Evolutionary conservation across 1,140 invertebrate genomes (phyloP), one percentile per base, ranked within the genome.

Genomic region (Saccostrea echinata): DNA sequence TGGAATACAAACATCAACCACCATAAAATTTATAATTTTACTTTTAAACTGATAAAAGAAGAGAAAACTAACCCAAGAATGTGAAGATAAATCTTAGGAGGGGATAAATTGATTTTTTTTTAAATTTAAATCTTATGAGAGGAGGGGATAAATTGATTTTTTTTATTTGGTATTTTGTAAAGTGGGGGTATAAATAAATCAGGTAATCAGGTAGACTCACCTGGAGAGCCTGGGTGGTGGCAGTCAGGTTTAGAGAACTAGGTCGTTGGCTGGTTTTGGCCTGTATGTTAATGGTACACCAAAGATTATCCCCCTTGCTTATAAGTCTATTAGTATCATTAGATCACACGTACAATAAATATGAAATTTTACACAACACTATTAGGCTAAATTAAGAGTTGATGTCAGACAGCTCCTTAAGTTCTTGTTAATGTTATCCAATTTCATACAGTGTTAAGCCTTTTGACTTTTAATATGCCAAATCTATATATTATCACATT

Each of bases 201-300:
- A 33, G 33, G 27, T 27, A 30, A 76, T 9, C 13, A 76, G 68
- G 64, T 24, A 3, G n/a, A 93, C 93, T 93, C 82, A 94, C 94
- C 94, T 94, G 94, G 12, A 94, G 89, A 12, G 94, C 94, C 71
- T 92, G 90, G 1, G 93, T 94, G 80, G 93, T 94, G 52, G 93
- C 92, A 30, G 91, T 91, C 68, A 94, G 85, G 89, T 93, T 94
- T 57, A 94, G 90, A 86, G 91, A 91, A 86, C 93, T 93, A n/a
- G 93, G 92, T 88, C 94, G 91, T 86, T 93, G 92, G 84, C 92
- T 91, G 81, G 91, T 88, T 90, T 93, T 93, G 83, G 90, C 88
- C 88, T 91, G 89, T 89, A 88, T 91, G 87, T 88, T 89, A 89
- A 87, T 89, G 84, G 88, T 90, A 88, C 52, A 90, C 87, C 89